Percentiles rank a stretch among this genome's conserved stretches.
phyloP scores from a whole-genome alignment of 1,140 invertebrate genomes.

The Wiebesia pumilae region DNA sequence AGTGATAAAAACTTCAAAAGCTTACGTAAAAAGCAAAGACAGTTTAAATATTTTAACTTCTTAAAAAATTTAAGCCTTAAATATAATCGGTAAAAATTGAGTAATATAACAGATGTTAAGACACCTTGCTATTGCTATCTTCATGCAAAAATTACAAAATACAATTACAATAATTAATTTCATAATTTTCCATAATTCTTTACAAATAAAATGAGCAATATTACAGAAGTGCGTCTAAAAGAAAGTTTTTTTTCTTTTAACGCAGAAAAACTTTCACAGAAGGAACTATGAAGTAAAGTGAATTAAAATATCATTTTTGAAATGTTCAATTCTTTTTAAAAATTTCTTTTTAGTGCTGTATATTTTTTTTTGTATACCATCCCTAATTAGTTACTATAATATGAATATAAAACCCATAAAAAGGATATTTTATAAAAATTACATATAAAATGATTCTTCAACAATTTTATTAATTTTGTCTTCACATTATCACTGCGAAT shows the following conservation, averaged over 20 bases:
- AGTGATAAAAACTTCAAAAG: constrained; percentile 18
- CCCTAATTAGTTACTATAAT: not conserved
- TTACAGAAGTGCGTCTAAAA: not conserved
- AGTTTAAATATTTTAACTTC: not conserved
- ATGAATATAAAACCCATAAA: not conserved
- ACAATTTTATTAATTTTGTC: too few relatives aligned
- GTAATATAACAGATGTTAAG: not conserved
- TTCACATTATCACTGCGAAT: too few relatives aligned
- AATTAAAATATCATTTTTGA: constrained; percentile 1
- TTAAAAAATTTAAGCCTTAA: constrained; percentile 2
- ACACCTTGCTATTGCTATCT: not conserved
- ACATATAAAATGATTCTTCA: too few relatives aligned
- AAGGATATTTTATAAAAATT: too few relatives aligned
- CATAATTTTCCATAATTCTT: not conserved
- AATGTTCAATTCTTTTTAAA: not conserved
- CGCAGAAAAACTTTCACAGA: not conserved
- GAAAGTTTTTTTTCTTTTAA: not conserved
- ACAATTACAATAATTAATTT: not conserved
- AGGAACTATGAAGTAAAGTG: not conserved
- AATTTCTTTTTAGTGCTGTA: not conserved
- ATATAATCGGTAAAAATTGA: constrained; percentile 25
- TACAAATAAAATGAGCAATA: not conserved
- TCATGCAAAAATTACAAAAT: not conserved
- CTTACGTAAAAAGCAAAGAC: constrained; percentile 31
- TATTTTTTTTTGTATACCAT: too few relatives aligned